Evolutionary conservation across 2,888 invertebrate species (phyloP).

Genomic region (Zaprionus bogoriensis): DNA sequence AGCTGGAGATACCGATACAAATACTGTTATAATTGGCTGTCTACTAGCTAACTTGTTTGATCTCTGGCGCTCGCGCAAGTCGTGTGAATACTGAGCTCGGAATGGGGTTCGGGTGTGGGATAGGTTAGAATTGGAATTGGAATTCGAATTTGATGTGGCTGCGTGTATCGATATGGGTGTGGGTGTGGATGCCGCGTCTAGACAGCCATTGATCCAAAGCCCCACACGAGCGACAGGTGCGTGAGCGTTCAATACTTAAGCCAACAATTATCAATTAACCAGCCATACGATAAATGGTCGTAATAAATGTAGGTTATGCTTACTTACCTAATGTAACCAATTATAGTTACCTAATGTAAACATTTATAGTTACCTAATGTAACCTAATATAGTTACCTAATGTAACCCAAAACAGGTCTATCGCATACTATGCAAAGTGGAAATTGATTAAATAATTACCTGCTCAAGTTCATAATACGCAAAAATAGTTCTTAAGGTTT

Average conservation of each 20-base stretch:
- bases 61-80: conserved; percentile 9
- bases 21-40: conserved; percentile 3
- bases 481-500: no score
- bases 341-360: no score
- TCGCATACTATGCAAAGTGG: no score
- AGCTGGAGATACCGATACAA: background rate
- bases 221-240: background rate
- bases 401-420: no score
- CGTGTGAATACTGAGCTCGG: conserved; percentile 4
- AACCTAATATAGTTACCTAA: no score
- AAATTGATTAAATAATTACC: no score
- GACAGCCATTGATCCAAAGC: no score
- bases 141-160: background rate
- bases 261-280: background rate
- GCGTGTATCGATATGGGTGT: background rate
- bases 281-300: no score
- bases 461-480: no score
- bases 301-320: background rate
- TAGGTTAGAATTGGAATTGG: background rate
- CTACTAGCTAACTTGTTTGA: conserved; percentile 11
- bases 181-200: background rate
- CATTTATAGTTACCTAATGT: no score
- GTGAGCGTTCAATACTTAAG: background rate
- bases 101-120: background rate
- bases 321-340: no score